Evolutionary conservation across 1,140 invertebrate genomes (phyloP).

Genomic region (Lepidurus couesii): DNA sequence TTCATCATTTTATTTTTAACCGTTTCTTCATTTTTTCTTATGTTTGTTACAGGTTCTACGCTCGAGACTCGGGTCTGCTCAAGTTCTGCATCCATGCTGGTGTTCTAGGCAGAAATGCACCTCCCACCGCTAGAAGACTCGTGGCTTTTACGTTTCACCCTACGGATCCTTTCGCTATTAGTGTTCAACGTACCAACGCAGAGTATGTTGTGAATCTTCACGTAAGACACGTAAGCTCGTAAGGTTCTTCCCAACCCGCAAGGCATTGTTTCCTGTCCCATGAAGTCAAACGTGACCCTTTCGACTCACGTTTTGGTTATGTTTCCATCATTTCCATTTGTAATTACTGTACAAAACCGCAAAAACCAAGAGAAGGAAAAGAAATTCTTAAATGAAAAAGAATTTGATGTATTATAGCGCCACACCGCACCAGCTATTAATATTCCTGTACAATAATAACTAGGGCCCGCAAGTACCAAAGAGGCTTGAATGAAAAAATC

Average conservation of each 20-base stretch:
- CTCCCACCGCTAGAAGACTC: slow-evolving; percentile 61
- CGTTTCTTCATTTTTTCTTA: background rate
- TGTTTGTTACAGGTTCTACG: slow-evolving; percentile 66
- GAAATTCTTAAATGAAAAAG: background rate
- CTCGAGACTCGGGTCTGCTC: slow-evolving; percentile 77
- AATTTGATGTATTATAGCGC: slow-evolving; percentile 18
- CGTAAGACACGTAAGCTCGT: slow-evolving; percentile 45
- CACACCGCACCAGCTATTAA: slow-evolving; percentile 21
- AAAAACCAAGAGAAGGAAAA: background rate
- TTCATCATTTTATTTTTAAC: slow-evolving; percentile 23
- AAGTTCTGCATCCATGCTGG: slow-evolving; percentile 84
- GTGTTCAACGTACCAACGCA: slow-evolving; percentile 88
- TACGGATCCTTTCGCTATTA: slow-evolving; percentile 91
- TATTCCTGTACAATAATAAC: slow-evolving; percentile 20
- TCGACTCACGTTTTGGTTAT: too few relatives aligned
- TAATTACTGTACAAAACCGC: background rate
- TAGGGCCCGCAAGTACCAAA: background rate
- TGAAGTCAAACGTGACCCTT: too few relatives aligned
- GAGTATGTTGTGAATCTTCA: slow-evolving; percentile 96
- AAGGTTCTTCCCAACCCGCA: background rate
- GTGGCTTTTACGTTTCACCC: slow-evolving; percentile 99
- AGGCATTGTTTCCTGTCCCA: too few relatives aligned
- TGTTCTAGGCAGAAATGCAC: slow-evolving; percentile 54
- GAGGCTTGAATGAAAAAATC: background rate
- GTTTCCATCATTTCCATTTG: background rate